Base-by-base conservation (phyloP, 2,888 invertebrate genomes). In the Latheticus oryzae region DNA sequence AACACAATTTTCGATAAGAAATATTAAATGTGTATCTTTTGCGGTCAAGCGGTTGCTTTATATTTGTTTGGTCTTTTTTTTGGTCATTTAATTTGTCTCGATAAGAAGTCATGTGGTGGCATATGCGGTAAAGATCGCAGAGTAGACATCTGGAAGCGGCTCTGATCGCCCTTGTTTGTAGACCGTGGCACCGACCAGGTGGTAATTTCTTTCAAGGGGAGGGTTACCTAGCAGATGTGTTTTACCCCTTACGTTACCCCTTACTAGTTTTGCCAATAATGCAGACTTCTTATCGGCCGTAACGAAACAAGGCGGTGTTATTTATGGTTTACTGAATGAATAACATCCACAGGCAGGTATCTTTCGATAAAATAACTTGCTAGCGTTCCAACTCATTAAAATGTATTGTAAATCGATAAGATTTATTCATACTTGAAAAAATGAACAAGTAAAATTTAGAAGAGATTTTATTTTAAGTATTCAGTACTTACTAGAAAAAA, bases 111-210 rank as follows among this genome's bases (percentile, higher is more conserved):
- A 60, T 62, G 60, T 40, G 65, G 71, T 71, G 72, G 65, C 73
- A 73, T 73, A 73, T 73, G 73, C 70, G 32, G 11, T 42, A 52
- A 52, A 43, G 12, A 55, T 35, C 50, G 30, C 33, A 21, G 16
- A 28, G 21, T 43, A 59, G 62, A 67, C 73, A 73, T 73, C 73
- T 73, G 72, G 70, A 51, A 57, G 64, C 60, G 38, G 53, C 58
- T 54, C 59, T 52, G 62, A 64, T 65, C 71, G 73, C 76, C 76
- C 74, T 75, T 78, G 78, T 77, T 78, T 78, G 76, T 74, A 63
- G 76, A 76, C 77, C 78, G 77, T 78, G 76, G 77, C 74, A 74
- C 69, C 71, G 66, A 73, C 79, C 79, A 79, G 79, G 78, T 79
- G 79, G 77, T 73, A 75, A 74, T 77, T 76, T 78, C 77, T 77